Evolutionary conservation across 1,140 invertebrate species (phyloP), one percentile per base, ranked within the genome.

Genomic region (Epicauta chinensis): DNA sequence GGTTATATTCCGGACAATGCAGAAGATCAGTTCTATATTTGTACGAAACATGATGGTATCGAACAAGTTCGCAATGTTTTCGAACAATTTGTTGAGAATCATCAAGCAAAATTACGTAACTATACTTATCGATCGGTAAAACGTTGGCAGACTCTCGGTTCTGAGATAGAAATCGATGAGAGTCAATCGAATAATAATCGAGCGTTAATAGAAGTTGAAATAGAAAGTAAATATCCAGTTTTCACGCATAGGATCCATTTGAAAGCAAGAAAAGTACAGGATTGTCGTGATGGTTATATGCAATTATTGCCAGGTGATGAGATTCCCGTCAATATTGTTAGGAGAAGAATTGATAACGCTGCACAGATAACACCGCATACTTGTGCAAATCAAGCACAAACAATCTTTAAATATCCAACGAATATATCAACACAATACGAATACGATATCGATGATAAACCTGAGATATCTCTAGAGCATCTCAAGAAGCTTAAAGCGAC

Each of bases 11-110:
- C 81, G 0, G 74, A 79, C 34, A 11, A 81, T 7, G 55, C 52
- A 17, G 78, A 80, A 36, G 79, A 81, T 41, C 80, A 86, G 55
- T 86, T 85, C 62, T 84, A 84, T 59, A 70, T 87, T n/a, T 87
- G 83, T 52, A 65, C 82, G 7, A 84, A 77, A 4, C 69, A 72
- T 50, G 59, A 70, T 0, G 73, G 70, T 34, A 67, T 70, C 39
- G 70, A 73, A 10, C 62, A 65, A n/a, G 69, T 81, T 0, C 57
- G 73, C 7, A 53, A 66, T 3, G 65, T 79, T 6, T 75, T 78
- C 40, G 73, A 81, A 53, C 73, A 76, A 58, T 71, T 80, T 37
- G 77, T 80, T 60, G 71, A 78, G 31, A 71, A 79, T 43, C 80
- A 81, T 41, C 78, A 86, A 62, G 73, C 75, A 38, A 77, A 77